Evolutionary conservation across 1,140 invertebrate genomes (phyloP), one percentile per base, ranked within the genome.

Genomic region (Aphaenogaster floridana): DNA sequence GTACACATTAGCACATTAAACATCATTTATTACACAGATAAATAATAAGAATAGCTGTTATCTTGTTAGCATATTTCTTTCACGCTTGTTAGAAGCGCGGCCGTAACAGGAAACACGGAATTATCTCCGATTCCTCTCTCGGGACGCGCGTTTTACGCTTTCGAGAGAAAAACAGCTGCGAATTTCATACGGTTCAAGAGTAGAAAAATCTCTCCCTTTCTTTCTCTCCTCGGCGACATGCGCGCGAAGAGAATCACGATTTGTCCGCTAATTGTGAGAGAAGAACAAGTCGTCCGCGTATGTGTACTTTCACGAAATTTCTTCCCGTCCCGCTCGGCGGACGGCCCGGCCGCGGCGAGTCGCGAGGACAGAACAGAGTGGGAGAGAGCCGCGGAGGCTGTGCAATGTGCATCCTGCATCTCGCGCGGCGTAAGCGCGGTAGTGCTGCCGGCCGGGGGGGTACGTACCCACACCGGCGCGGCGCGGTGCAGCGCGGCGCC

Each of bases 381-480:
- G 66, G 13, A 13, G 15, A 59, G 13, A 57, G 42, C 7, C 17
- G 54, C 6, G 39, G 57, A 59, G 57, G 57, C 21, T 57, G 54
- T 7, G 8, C n/a, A 11, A 28, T 28, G 28, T 28, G 28, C 28
- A 28, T 28, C 28, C 45, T 42, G 59, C 52, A 36, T 84, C 85
- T 71, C 45, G 52, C 21, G 42, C 54, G 68, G 88, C 90, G 89
- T 89, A 91, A 93, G 74, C 87, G 87, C 90, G 88, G 92, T 92
- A 91, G 91, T 88, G 34, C 11, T 63, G 59, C 36, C 69, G 61
- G 87, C 86, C 71, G 85, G 57, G 83, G 61, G 83, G 61, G 71
- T 74, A 76, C 52, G 57, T 86, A 77, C 54, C 42, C 69, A 64
- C 59, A 64, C 61, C 81, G 87, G 77, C 28, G 21, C 81, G 87